A percentile compares a stretch with the other conserved stretches of the same genome.
Evolutionary conservation across 2,888 invertebrate genomes (phyloP).

Genomic region (Dendrolimus houi): DNA sequence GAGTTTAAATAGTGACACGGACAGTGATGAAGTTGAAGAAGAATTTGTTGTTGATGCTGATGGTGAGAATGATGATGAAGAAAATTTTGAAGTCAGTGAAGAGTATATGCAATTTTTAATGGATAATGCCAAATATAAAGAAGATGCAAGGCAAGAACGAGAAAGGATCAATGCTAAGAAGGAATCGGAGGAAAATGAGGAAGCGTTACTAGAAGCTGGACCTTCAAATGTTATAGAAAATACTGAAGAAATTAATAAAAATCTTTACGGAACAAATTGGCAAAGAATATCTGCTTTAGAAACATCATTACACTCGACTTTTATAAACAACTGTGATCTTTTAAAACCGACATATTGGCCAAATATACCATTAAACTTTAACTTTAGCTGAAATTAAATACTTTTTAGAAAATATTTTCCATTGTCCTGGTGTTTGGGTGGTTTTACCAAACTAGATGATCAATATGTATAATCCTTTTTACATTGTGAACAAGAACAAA

Average conservation of each 20-base stretch:
- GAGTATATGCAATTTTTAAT: conserved; percentile 79
- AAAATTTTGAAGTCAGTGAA: conserved; percentile 75
- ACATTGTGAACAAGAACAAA: too few relatives aligned
- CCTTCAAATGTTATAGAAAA: conserved; percentile 29
- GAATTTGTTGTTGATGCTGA: conserved; percentile 20
- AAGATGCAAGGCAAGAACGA: conserved; percentile 42
- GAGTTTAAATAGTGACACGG: conserved; percentile 18
- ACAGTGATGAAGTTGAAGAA: conserved; percentile 20
- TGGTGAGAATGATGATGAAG: conserved; percentile 26
- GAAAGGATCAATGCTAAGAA: conserved; percentile 30
- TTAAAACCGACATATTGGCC: conserved; percentile 83
- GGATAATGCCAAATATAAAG: conserved; percentile 74
- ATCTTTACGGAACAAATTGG: conserved; percentile 80
- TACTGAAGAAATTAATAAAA: conserved; percentile 51
- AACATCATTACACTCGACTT: conserved; percentile 80
- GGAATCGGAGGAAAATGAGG: conserved; percentile 17
- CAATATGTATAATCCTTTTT: too few relatives aligned
- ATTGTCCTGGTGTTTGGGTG: too few relatives aligned
- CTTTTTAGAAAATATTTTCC: too few relatives aligned
- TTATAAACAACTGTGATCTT: conserved; percentile 77
- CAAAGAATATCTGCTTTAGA: conserved; percentile 84
- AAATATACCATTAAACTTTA: conserved; percentile 78
- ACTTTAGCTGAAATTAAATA: conserved; percentile 17
- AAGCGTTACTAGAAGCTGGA: conserved; percentile 17
- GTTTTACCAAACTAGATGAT: too few relatives aligned